A percentile compares a stretch with the other conserved stretches of the same genome.
Evolutionary conservation across 1,140 invertebrate species (phyloP).

Genomic region (Luehdorfia chinensis): DNA sequence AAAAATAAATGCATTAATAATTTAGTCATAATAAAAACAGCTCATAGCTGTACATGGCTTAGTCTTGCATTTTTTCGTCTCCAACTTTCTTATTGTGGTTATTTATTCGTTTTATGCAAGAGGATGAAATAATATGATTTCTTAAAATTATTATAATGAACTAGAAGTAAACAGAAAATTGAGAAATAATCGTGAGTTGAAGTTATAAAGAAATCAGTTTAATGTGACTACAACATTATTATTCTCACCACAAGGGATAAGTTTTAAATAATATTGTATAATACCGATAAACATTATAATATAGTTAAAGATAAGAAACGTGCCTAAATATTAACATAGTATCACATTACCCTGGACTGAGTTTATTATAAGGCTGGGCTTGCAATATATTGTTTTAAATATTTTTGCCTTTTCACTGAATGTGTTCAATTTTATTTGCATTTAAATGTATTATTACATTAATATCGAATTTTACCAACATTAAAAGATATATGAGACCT

Average conservation of each 20-base stretch:
- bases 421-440: conserved; percentile 3
- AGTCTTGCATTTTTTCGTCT: no score
- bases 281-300: conserved; percentile 1
- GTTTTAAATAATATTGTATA: conserved; percentile 3
- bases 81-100: no score
- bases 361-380: conserved; percentile 15
- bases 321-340: conserved; percentile 14
- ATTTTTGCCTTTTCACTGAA: conserved; percentile 9
- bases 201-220: conserved; percentile 1
- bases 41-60: no score
- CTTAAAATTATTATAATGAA: background rate
- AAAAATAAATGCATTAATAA: no score
- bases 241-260: background rate
- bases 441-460: conserved; percentile 5
- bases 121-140: no score
- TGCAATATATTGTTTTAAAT: conserved; percentile 16
- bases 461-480: no score
- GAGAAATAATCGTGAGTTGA: no score
- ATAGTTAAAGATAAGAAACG: conserved; percentile 10
- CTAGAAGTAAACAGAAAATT: conserved; percentile 3
- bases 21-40: no score
- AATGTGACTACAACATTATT: background rate
- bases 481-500: no score
- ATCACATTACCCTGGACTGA: conserved; percentile 17
- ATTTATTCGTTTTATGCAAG: no score